Evolutionary conservation across 2,888 invertebrate genomes (phyloP).

Genomic region (Epistrophe eligans): DNA sequence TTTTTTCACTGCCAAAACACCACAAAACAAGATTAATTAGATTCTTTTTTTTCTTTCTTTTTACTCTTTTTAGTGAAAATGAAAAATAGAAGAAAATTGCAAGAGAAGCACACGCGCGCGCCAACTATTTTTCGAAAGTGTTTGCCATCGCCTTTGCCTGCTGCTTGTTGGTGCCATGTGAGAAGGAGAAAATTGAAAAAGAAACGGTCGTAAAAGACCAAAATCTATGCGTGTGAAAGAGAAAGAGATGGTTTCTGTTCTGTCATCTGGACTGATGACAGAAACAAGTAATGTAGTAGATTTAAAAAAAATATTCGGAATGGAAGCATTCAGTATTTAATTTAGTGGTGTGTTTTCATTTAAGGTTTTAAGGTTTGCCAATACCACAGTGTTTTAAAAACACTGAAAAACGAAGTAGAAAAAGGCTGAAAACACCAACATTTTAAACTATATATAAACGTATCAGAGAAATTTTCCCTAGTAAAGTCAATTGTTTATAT

Average conservation of each 20-base stretch:
- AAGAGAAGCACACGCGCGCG: slow-evolving; percentile 72
- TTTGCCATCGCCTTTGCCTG: slow-evolving; percentile 31
- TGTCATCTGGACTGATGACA: slow-evolving; percentile 40
- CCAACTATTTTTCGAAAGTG: slow-evolving; percentile 68
- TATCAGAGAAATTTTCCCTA: too few relatives aligned
- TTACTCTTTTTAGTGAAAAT: not conserved
- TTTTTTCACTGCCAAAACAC: slow-evolving; percentile 58
- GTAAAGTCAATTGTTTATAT: too few relatives aligned
- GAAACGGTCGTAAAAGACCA: slow-evolving; percentile 29
- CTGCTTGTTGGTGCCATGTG: not conserved
- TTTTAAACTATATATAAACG: too few relatives aligned
- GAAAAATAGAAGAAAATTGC: slow-evolving; percentile 46
- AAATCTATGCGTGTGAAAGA: slow-evolving; percentile 31
- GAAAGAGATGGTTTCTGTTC: slow-evolving; percentile 29
- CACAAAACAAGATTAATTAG: slow-evolving; percentile 57
- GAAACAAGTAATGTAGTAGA: not conserved
- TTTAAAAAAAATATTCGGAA: not conserved
- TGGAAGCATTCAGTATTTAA: not conserved
- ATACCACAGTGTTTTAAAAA: too few relatives aligned
- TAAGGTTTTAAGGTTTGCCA: not conserved
- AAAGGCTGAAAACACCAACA: too few relatives aligned
- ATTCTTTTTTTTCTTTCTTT: slow-evolving; percentile 36
- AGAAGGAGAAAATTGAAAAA: slow-evolving; percentile 56
- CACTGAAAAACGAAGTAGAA: too few relatives aligned
- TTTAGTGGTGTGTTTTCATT: not conserved